These are phyloP conservation scores for Mesaphorura yosii DNA, from an alignment of 1,140 invertebrate genomes.

Conservation along the genomic window DNA sequence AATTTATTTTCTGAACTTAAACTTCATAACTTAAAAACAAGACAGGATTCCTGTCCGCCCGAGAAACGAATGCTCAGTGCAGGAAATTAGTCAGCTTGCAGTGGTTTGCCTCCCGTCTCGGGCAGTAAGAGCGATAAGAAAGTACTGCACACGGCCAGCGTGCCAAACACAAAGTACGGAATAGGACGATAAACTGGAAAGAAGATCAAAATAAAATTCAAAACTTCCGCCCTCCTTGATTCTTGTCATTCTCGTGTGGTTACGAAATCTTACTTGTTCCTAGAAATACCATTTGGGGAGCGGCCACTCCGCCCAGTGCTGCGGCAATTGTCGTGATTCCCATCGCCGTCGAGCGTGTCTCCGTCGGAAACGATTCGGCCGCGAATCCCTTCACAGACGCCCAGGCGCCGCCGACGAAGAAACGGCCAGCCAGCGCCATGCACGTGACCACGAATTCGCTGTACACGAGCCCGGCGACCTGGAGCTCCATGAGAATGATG, in stretches of 20 bases:
- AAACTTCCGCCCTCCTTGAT: not conserved
- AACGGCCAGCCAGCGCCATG: conserved; percentile 1
- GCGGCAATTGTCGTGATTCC: conserved; percentile 19
- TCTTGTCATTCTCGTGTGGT: not conserved
- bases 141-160: not conserved
- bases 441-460: not conserved
- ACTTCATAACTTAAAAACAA: no score
- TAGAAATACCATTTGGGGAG: conserved; percentile 20
- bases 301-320: conserved; percentile 18
- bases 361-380: conserved; percentile 23
- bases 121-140: conserved; percentile 3
- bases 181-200: not conserved
- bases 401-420: conserved; percentile 7
- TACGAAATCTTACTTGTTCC: conserved; percentile 17
- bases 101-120: conserved; percentile 8
- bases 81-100: no score
- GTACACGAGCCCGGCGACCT: not conserved
- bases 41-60: no score
- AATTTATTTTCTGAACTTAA: no score
- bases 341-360: conserved; percentile 9
- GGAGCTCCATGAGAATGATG: conserved; percentile 6
- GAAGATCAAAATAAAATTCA: no score
- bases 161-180: conserved; percentile 5
- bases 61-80: no score
- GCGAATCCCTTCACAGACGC: conserved; percentile 20